phyloP scores from a whole-genome alignment of 1,140 invertebrate species.

The Drosophila serrata region DNA sequence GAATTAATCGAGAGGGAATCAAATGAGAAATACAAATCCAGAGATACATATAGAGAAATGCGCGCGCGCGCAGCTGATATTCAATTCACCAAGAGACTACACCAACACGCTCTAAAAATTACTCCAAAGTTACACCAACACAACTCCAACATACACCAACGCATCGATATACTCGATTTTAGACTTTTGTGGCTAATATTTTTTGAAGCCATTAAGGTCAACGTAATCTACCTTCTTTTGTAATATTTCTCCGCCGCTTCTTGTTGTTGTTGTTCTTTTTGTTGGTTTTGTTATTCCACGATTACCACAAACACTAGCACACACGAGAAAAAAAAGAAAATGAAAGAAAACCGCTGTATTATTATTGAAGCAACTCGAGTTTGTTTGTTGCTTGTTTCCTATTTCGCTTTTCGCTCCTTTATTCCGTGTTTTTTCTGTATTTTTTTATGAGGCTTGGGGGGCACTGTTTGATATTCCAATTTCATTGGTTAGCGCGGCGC shows the following conservation, averaged over 20 bases:
- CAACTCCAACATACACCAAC: constrained; percentile 1
- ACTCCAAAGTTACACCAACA: too few species aligned
- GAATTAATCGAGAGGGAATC: neutral
- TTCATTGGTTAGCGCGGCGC: constrained; percentile 50
- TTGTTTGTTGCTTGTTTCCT: constrained; percentile 32
- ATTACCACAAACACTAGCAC: constrained; percentile 30
- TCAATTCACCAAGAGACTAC: constrained; percentile 1
- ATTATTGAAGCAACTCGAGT: constrained; percentile 17
- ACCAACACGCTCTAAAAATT: neutral
- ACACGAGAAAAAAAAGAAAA: constrained; percentile 27
- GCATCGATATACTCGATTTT: neutral
- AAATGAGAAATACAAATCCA: neutral
- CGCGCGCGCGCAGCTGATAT: constrained; percentile 41
- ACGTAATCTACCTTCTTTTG: constrained; percentile 29
- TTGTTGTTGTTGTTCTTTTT: constrained; percentile 3
- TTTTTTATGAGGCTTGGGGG: constrained; percentile 32
- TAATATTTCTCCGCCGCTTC: constrained; percentile 6
- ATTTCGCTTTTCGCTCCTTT: neutral
- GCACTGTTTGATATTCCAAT: constrained; percentile 56
- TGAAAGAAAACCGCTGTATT: constrained; percentile 19
- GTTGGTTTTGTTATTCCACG: constrained; percentile 13
- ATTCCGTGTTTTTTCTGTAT: neutral
- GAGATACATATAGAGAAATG: constrained; percentile 25
- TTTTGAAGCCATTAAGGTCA: constrained; percentile 25
- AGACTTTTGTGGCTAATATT: neutral